Base-by-base conservation (phyloP, 2,888 invertebrate genomes). In the Stenodema calcarata region DNA sequence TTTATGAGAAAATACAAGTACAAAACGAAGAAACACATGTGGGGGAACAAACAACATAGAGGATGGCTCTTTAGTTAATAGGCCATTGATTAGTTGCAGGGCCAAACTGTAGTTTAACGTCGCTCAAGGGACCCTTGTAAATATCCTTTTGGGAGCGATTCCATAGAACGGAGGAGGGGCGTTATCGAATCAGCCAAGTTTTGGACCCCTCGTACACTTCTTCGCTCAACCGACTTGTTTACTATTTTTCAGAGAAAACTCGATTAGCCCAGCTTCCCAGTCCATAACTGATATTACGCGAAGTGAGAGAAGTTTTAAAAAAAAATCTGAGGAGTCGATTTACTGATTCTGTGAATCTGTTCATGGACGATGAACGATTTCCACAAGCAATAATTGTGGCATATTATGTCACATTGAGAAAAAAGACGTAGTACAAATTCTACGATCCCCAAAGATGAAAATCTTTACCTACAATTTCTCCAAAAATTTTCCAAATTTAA, bases 141-240 rank as follows among this genome's bases (percentile, higher is more conserved):
- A 85, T 85, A 85, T 85, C 85, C 76, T 85, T 76, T 78, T 85
- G 85, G 78, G 76, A 85, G 76, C 41, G 54, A 76, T 85, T 85
- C 85, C 54, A 54, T 28, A 42, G 54, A 47, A 18, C 44, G 80
- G 30, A 80, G 85, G 23, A 85, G 85, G 84, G 85, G 35, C 50
- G 85, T 85, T 85, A 85, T 85, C 85, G 85, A 85, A 85, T 85
- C 85, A 85, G 54, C 54, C 76, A 42, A 85, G 41, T 54, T 76
- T 85, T 27, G 35, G 27, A 6, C 82, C 47, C 73, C 35, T 47
- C 16, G 23, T 73, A n/a, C 30, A 30, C 69, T 41, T 27, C 62
- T 35, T 54, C 50, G 28, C 3, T 54, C 18, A 16, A 23, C 50
- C 2, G 28, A 18, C 16, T 44, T 80, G 80, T 80, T 80, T 80